phyloP scores from a whole-genome alignment of 2,888 invertebrate species.

The Piscicola geometra region DNA sequence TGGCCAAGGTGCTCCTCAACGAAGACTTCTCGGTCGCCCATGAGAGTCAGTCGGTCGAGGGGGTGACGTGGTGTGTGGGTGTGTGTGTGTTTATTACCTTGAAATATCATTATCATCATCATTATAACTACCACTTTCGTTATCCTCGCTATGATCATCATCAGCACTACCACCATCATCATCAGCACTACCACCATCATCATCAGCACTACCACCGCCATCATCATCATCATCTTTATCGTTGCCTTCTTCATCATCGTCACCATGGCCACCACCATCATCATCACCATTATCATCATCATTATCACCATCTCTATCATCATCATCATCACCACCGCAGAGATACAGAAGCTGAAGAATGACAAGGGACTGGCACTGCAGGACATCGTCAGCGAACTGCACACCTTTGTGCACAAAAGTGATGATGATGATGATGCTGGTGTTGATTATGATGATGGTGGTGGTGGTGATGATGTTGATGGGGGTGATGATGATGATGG shows the following conservation, averaged over 20 bases:
- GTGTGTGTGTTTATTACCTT: background rate
- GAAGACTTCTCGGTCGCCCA: slow-evolving; percentile 70
- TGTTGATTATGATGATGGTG: too few species aligned
- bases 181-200: too few species aligned
- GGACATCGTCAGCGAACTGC: slow-evolving; percentile 87
- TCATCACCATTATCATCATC: slow-evolving; percentile 17
- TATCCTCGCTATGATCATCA: too few species aligned
- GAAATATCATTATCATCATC: too few species aligned
- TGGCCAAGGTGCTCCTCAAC: slow-evolving; percentile 73
- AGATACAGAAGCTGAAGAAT: slow-evolving; percentile 68
- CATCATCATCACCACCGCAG: slow-evolving; percentile 51
- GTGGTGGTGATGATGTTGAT: too few species aligned
- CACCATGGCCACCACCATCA: slow-evolving; percentile 7
- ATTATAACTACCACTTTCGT: background rate
- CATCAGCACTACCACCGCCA: too few species aligned
- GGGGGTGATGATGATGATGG: too few species aligned
- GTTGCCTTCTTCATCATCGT: too few species aligned
- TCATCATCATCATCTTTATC: background rate
- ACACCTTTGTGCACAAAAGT: slow-evolving; percentile 80
- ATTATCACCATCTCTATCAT: slow-evolving; percentile 13
- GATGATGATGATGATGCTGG: too few species aligned
- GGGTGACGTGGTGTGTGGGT: slow-evolving; percentile 43
- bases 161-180: too few species aligned
- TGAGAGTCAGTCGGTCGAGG: too few species aligned
- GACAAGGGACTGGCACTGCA: slow-evolving; percentile 84